Evolutionary conservation across 1,140 invertebrate genomes (phyloP).

Genomic region (Trichonephila clavata): DNA sequence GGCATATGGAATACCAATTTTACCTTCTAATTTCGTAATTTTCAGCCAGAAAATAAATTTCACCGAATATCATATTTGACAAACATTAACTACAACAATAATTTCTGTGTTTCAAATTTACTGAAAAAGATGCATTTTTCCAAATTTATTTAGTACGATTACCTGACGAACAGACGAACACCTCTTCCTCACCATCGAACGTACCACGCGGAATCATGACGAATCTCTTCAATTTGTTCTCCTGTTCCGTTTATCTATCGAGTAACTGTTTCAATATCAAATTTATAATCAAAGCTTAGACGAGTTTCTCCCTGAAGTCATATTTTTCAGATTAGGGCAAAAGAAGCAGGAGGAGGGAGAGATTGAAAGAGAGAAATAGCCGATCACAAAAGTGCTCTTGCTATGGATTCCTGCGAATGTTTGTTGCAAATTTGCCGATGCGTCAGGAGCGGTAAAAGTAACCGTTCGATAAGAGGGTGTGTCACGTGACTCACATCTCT

Average conservation of each 20-base stretch:
- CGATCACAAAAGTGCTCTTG: not conserved
- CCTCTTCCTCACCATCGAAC: slow-evolving; percentile 16
- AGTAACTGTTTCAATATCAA: too few species aligned
- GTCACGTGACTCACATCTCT: slow-evolving; percentile 60
- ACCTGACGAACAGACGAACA: not conserved
- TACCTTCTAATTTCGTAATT: too few species aligned
- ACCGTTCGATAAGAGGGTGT: slow-evolving; percentile 68
- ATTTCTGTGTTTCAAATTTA: not conserved
- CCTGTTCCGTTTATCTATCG: not conserved
- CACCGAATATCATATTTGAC: not conserved
- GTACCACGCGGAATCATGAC: slow-evolving; percentile 34
- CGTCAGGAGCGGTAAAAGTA: slow-evolving; percentile 68
- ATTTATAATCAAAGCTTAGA: not conserved
- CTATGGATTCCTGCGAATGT: slow-evolving; percentile 22
- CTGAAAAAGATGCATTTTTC: not conserved
- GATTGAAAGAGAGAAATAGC: not conserved
- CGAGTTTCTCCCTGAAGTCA: not conserved
- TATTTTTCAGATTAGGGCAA: not conserved
- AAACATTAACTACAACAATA: not conserved
- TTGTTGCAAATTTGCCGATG: slow-evolving; percentile 62
- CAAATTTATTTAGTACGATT: not conserved
- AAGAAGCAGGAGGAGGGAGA: not conserved
- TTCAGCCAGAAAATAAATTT: not conserved
- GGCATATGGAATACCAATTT: not conserved
- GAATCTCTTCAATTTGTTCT: not conserved